Base-by-base conservation (phyloP, 2,888 invertebrate genomes). In the Seladonia tumulorum region DNA sequence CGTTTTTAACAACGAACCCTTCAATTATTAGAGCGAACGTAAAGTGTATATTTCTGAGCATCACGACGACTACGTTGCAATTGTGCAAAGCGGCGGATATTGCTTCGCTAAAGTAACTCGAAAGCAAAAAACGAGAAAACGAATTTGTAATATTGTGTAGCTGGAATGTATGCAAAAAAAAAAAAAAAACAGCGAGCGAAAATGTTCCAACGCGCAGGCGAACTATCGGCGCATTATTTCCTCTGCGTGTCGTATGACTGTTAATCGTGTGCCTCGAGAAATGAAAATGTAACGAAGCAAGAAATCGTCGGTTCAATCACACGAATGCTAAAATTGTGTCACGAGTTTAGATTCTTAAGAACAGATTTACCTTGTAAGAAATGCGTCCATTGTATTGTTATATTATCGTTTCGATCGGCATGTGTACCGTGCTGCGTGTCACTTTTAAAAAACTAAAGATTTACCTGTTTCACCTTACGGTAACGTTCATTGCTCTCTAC, bases 401-500 rank as follows among this genome's bases (percentile, higher is more conserved):
- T 68, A 82, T 70, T 86, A 85, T 76, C 60, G 57, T 88, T 73
- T 82, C 22, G 22, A 71, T 47, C 82, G 78, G 73, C 29, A 71
- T 35, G 76, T 70, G 81, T 80, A 78, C 81, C 71, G 77, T 75
- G 84, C 66, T 82, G 82, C 60, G 63, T 83, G 84, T 75, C 35
- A 81, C 66, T 83, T 77, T 79, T 29, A 25, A 57, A 83, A 77
- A 49, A 66, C 66, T 77, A 66, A 60, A 83, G 75, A 71, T 29
- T n/a, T 14, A 70, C 35, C 81, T 25, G 35, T 81, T 84, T 84
- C 80, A 82, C 85, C 83, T 89, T 87, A 82, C 72, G 80, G 81
- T 88, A 70, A 88, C 79, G 80, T 86, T 90, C 79, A 79, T 84
- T 81, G 84, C 87, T 87, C 85, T 88, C 66, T 89, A 53, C 49